These are phyloP conservation scores for Ectemnius cavifrons DNA, from an alignment of 2,888 invertebrate genomes.

Conservation along the genomic window DNA sequence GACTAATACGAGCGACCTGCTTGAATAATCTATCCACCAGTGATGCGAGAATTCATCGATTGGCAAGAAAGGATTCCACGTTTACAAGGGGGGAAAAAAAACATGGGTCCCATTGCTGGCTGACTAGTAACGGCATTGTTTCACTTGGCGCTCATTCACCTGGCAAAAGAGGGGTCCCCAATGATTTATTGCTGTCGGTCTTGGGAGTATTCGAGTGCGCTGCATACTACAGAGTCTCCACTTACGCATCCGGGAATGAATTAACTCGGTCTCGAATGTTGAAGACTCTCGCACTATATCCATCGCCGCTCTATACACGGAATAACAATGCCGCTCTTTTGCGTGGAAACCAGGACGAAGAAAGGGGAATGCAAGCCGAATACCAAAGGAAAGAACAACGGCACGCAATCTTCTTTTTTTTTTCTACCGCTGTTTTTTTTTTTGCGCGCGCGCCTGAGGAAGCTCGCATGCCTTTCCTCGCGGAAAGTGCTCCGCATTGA, in stretches of 20 bases:
- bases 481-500: neutral
- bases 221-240: slow-evolving; percentile 20
- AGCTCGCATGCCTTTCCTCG: slow-evolving; percentile 8
- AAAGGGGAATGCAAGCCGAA: slow-evolving; percentile 52
- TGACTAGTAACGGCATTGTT: neutral
- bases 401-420: slow-evolving; percentile 20
- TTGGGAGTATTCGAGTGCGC: slow-evolving; percentile 5
- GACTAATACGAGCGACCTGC: slow-evolving; percentile 1
- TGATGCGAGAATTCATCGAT: neutral
- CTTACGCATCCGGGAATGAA: slow-evolving; percentile 36
- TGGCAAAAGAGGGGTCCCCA: slow-evolving; percentile 17
- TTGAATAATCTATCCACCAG: slow-evolving; percentile 2
- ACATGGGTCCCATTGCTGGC: neutral
- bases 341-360: slow-evolving; percentile 61
- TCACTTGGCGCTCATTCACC: slow-evolving; percentile 21
- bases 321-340: slow-evolving; percentile 57
- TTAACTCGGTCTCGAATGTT: slow-evolving; percentile 45
- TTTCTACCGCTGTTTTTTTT: slow-evolving; percentile 3
- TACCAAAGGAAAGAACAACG: slow-evolving; percentile 28
- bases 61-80: neutral
- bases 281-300: slow-evolving; percentile 32
- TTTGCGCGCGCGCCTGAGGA: too few species aligned
- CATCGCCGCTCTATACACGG: slow-evolving; percentile 33
- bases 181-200: slow-evolving; percentile 40
- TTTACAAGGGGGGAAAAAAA: neutral